Conservation (phyloP, 2,113 vertebrate genomes). For the Chelonoidis abingdonii region DNA sequence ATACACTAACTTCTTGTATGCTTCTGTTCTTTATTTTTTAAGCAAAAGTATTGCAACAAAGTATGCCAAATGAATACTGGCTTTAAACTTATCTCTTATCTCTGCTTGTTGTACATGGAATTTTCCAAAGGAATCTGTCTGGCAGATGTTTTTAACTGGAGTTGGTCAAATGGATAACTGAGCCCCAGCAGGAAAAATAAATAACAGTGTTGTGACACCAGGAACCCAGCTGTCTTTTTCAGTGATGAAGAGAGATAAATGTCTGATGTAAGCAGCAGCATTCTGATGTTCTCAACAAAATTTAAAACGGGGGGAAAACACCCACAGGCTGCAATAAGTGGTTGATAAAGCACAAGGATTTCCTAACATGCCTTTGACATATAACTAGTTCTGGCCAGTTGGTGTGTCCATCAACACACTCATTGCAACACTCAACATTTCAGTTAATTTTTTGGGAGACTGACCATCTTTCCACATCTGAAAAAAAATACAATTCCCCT, state of each 20-base stretch:
- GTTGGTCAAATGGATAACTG: slow-evolving; percentile 30
- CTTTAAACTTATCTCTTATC: slow-evolving; percentile 58
- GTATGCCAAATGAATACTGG: slow-evolving; percentile 33
- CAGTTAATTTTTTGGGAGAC: not conserved
- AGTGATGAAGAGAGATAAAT: slow-evolving; percentile 10
- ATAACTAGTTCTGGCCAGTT: not conserved
- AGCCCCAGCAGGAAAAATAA: slow-evolving; percentile 41
- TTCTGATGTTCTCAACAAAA: slow-evolving; percentile 17
- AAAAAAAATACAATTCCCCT: not conserved
- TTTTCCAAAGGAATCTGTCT: slow-evolving; percentile 69
- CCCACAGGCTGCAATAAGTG: not conserved
- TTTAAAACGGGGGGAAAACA: not conserved
- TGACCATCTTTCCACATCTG: not conserved
- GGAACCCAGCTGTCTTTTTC: not conserved
- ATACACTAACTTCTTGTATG: not conserved
- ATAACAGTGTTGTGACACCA: slow-evolving; percentile 24
- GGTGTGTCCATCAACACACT: not conserved
- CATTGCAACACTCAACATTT: not conserved
- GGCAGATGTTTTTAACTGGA: slow-evolving; percentile 59
- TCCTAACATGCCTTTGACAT: not conserved
- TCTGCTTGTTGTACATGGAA: slow-evolving; percentile 48
- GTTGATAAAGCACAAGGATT: not conserved
- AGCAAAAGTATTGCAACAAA: not conserved
- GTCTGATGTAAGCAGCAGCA: not conserved
- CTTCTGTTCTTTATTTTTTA: slow-evolving; percentile 8